phyloP scores from a whole-genome alignment of 2,888 invertebrate genomes.

The Vandiemenella viatica region DNA sequence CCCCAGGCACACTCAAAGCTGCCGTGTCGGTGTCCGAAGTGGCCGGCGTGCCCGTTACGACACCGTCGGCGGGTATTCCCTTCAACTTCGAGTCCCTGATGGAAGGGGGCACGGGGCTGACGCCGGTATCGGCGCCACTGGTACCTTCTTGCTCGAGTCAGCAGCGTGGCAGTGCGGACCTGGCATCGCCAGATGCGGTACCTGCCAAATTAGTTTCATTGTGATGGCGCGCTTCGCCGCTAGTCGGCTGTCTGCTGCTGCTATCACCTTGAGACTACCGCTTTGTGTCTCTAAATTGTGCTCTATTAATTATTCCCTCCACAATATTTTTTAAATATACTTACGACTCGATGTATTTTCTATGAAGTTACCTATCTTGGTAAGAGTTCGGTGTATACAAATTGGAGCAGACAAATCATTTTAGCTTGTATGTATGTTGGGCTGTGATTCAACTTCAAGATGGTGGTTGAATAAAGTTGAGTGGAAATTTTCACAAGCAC shows the following conservation, averaged over 20 bases:
- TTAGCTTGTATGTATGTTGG: background rate
- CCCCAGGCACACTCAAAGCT: slow-evolving; percentile 22
- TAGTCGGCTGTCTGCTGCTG: background rate
- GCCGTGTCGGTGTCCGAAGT: slow-evolving; percentile 40
- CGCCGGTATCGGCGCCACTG: slow-evolving; percentile 62
- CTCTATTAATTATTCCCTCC: slow-evolving; percentile 11
- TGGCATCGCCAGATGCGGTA: slow-evolving; percentile 54
- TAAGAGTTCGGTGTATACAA: background rate
- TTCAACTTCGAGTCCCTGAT: slow-evolving; percentile 87
- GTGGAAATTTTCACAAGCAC: too few relatives aligned
- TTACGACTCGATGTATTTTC: slow-evolving; percentile 11
- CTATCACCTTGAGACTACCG: background rate
- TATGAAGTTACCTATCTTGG: slow-evolving; percentile 15
- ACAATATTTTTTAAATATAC: slow-evolving; percentile 7
- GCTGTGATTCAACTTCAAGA: background rate
- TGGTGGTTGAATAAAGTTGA: background rate
- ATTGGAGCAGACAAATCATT: background rate
- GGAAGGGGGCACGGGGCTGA: slow-evolving; percentile 85
- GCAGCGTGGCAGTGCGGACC: slow-evolving; percentile 43
- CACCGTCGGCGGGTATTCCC: slow-evolving; percentile 72
- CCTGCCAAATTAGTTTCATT: slow-evolving; percentile 70
- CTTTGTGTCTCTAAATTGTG: slow-evolving; percentile 3
- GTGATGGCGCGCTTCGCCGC: slow-evolving; percentile 36
- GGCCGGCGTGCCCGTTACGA: slow-evolving; percentile 69
- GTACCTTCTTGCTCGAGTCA: slow-evolving; percentile 60